Evolutionary conservation across 2,113 vertebrate species (phyloP), one percentile per base, ranked within the genome.

Genomic region (Platysternon megacephalum): DNA sequence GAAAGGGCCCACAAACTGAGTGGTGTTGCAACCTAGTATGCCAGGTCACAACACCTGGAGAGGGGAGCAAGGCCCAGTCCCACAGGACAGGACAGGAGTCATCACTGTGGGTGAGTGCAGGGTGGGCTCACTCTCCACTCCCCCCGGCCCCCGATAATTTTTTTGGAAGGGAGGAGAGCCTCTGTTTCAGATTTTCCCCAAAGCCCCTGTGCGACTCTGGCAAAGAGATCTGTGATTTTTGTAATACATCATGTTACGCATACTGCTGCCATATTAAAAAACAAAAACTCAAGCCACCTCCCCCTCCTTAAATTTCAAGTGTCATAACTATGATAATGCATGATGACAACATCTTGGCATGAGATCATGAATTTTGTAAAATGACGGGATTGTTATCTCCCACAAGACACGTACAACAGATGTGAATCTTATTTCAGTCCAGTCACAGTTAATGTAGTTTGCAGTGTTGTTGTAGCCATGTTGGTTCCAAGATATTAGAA

Each of bases 201-300:
- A 48, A 52, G 8, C 81, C 78, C 88, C 85, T 0, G 0, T 48
- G 55, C 55, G 29, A 16, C 2, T 0, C 93, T 89, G 91, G 0
- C 3, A 35, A 14, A 80, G 24, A 53, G n/a, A 65, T 5, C 26
- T 82, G 1, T 32, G 79, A 9, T 51, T 79, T 56, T 92, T 56
- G 11, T 80, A 87, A 61, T 52, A 14, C 29, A 44, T 35, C 72
- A 1, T 2, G 7, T 22, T 72, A 2, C 0, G 0, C 32, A 82
- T 4, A 10, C 21, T 16, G 49, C 35, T 42, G 78, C 35, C 79
- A 85, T 44, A 2, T n/a, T 21, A 24, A 42, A 74, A 74, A n/a
- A 35, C 35, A 35, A 16, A 39, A 72, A 26, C 53, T 21, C 17
- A 72, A 21, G 9, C 2, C n/a, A 42, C n/a, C 19, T 5, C 19